Conservation (phyloP, 2,888 invertebrate species). For the Colostygia pectinataria region DNA sequence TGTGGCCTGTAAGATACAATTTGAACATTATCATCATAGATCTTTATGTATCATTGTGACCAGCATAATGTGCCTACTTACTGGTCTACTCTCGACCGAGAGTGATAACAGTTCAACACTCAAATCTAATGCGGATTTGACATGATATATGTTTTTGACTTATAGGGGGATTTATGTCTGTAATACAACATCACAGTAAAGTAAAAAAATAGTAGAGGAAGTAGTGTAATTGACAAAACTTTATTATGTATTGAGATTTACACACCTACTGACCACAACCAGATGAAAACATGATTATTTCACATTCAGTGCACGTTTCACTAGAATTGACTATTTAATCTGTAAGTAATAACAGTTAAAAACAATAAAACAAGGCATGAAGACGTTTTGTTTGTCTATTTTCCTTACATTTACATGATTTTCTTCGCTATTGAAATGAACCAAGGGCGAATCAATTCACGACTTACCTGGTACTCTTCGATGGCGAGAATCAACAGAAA, state of each 20-base stretch:
- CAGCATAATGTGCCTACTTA: no score
- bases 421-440: constrained; percentile 34
- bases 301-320: neutral
- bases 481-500: constrained; percentile 26
- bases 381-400: constrained; percentile 64
- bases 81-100: no score
- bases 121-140: no score
- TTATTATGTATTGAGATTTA: neutral
- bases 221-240: no score
- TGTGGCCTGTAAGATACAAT: constrained; percentile 14
- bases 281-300: constrained; percentile 2
- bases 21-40: neutral
- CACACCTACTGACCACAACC: constrained; percentile 11
- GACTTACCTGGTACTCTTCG: constrained; percentile 42
- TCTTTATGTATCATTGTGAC: no score
- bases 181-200: no score
- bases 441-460: constrained; percentile 54
- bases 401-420: constrained; percentile 55
- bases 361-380: constrained; percentile 45
- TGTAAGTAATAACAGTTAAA: constrained; percentile 34
- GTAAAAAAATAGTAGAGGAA: no score
- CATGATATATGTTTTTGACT: no score
- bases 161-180: no score
- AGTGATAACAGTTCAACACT: no score
- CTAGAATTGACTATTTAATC: neutral